A percentile compares a stretch with the other conserved stretches of the same genome.
These are phyloP conservation scores for Drosophila orosa DNA, from an alignment of 1,140 invertebrate species.

Conservation along the genomic window DNA sequence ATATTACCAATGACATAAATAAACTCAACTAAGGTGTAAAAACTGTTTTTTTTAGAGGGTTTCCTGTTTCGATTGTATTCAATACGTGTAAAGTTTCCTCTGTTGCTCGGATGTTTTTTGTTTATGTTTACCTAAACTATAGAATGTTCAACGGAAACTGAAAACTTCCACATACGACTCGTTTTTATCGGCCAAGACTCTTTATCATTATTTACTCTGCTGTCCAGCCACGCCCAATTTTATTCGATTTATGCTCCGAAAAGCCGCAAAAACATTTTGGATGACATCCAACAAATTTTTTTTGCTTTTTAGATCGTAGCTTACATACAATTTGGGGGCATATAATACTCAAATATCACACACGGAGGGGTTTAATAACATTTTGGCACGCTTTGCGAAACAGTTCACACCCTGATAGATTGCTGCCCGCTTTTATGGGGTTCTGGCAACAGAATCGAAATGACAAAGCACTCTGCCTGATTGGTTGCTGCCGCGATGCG, in stretches of 20 bases:
- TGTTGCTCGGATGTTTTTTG: not conserved
- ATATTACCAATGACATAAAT: not conserved
- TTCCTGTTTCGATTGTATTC: not conserved
- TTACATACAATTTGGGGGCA: conserved; percentile 26
- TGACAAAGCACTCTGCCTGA: conserved; percentile 39
- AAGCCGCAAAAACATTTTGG: conserved; percentile 37
- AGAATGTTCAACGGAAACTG: conserved; percentile 6
- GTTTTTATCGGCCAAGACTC: conserved; percentile 10
- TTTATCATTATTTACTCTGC: conserved; percentile 29
- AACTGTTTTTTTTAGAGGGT: not conserved
- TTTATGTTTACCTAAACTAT: not conserved
- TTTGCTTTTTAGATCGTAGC: conserved; percentile 22
- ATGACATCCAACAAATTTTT: conserved; percentile 32
- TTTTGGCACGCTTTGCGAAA: conserved; percentile 51
- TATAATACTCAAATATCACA: conserved; percentile 62
- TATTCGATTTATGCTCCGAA: conserved; percentile 42
- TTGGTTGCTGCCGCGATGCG: conserved; percentile 17
- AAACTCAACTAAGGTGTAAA: not conserved
- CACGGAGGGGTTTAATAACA: conserved; percentile 53
- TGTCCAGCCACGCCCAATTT: conserved; percentile 37
- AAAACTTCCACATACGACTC: not conserved
- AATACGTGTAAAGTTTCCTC: not conserved
- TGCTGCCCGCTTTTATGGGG: conserved; percentile 15
- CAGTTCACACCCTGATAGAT: conserved; percentile 42
- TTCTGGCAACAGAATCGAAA: conserved; percentile 8